A percentile compares a stretch with the other conserved stretches of the same genome.
These are phyloP conservation scores for Anthrax anthrax DNA, from an alignment of 2,888 invertebrate genomes.

Conservation along the genomic window DNA sequence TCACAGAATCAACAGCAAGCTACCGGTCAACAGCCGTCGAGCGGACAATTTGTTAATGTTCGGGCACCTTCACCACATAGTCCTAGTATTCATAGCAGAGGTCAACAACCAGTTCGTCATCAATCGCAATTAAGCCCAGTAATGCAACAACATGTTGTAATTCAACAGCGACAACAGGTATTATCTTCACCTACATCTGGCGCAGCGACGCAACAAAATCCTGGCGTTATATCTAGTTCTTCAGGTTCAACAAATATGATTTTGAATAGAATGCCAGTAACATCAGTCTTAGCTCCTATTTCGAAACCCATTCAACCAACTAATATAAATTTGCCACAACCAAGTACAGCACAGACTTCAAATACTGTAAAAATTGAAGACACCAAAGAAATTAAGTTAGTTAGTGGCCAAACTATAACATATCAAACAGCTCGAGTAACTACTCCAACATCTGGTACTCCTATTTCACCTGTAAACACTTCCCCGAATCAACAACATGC, in stretches of 20 bases:
- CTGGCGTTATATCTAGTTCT: conserved; percentile 34
- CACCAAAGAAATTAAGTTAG: conserved; percentile 6
- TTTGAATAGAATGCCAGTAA: conserved; percentile 42
- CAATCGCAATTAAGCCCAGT: conserved; percentile 11
- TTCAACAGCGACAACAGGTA: conserved; percentile 12
- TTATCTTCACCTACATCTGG: conserved; percentile 9
- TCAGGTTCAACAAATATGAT: conserved; percentile 12
- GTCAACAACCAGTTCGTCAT: conserved; percentile 14
- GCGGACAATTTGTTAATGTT: conserved; percentile 16
- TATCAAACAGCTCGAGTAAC: conserved; percentile 8
- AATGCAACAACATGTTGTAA: conserved; percentile 14
- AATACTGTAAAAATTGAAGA: background rate
- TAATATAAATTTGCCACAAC: conserved; percentile 32
- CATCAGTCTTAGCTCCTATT: conserved; percentile 42
- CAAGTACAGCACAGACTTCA: conserved; percentile 22
- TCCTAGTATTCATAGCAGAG: conserved; percentile 19
- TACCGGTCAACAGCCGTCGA: background rate
- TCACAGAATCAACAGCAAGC: conserved; percentile 14
- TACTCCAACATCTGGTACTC: conserved; percentile 4
- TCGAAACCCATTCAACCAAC: conserved; percentile 42
- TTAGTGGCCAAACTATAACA: conserved; percentile 2
- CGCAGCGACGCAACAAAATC: conserved; percentile 13
- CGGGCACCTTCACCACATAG: conserved; percentile 30
- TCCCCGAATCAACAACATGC: conserved; percentile 33
- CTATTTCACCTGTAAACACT: conserved; percentile 15